Evolutionary conservation across 2,888 invertebrate species (phyloP), one percentile per base, ranked within the genome.

Genomic region (Electrophaes corylata): DNA sequence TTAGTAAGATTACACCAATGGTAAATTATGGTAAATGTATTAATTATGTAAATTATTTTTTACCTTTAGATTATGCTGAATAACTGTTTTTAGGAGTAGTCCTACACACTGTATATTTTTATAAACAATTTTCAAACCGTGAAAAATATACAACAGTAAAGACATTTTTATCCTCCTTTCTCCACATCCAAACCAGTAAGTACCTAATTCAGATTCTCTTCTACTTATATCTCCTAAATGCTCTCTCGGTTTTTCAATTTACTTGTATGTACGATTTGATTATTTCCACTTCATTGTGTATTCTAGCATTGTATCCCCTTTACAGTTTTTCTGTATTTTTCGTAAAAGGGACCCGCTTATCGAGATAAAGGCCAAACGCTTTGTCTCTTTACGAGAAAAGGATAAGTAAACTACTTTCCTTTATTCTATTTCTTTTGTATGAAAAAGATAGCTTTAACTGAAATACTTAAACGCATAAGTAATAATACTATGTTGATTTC

Each of bases 181-280:
- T 35, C 43, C 33, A 45, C 57, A 44, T 23, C 44, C 53, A 12
- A 46, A 53, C 49, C 50, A 41, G 44, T 50, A 61, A 43, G 73
- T 76, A 72, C 54, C 55, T 51, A 55, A 60, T 60, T 60, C 55
- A 51, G 55, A 73, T 76, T 71, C 60, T 66, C 66, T 72, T 75
- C 71, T 62, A 72, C 72, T 73, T 75, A 49, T 73, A 70, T 69
- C 67, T 66, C 56, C 65, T 64, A 68, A 73, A 73, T 65, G 59
- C 70, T 69, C 69, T 61, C 62, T 66, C 65, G 65, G 70, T 73
- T 78, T 74, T 78, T 79, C 76, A 79, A 78, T 78, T 76, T 74
- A 68, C 71, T 72, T 64, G 63, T 60, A 64, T 64, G 64, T 60
- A 64, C 71, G 69, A 71, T 69, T 67, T 65, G 71, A 76, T 76